Base-by-base conservation (phyloP, 2,888 invertebrate genomes). In the Argyresthia albistria region DNA sequence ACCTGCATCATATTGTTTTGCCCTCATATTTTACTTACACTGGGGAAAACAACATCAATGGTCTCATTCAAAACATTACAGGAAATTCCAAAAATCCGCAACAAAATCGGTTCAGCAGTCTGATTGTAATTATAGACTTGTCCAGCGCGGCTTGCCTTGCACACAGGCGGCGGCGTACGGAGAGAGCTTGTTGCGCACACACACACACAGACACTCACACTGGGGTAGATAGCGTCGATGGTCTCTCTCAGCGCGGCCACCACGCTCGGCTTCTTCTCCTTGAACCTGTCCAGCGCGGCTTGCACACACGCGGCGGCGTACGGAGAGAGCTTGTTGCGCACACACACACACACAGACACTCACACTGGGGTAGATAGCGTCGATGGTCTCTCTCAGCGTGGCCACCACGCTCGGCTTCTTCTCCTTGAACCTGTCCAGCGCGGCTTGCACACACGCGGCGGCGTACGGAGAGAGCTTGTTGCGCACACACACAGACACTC, bases 101-200 rank as follows among this genome's bases (percentile, higher is more conserved):
- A n/a, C n/a, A n/a, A n/a, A n/a, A n/a, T n/a, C n/a, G n/a, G 52
- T 96, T 88, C 46, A 0, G 96, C 94, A 1, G 90, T 73, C 77
- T 99, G 99, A 67, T 97, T 97, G 70, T n/a, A n/a, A n/a, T n/a
- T n/a, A n/a, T n/a, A n/a, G 99, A 99, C 80, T 99, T 99, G 66
- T 99, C 98, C 39, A 99, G 78, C 50, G 98, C 89, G 0, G 93
- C 87, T 8, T n/a, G 36, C n/a, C 50, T 48, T 94, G 90, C 1
- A 96, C 83, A 63, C 94, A 94, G 0, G 92, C 91, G 25, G 90
- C 80, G 0, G 97, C 94, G 81, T 97, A 97, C 0, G 93, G 91
- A 9, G 93, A 90, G 80, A 98, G 99, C 56, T 94, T 92, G 72
- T 93, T 95, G 53, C 97, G 93, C 39, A 99, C n/a, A n/a, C n/a